Evolutionary conservation across 1,140 invertebrate genomes (phyloP), one percentile per base, ranked within the genome.

Genomic region (Gonioctena quinquepunctata): DNA sequence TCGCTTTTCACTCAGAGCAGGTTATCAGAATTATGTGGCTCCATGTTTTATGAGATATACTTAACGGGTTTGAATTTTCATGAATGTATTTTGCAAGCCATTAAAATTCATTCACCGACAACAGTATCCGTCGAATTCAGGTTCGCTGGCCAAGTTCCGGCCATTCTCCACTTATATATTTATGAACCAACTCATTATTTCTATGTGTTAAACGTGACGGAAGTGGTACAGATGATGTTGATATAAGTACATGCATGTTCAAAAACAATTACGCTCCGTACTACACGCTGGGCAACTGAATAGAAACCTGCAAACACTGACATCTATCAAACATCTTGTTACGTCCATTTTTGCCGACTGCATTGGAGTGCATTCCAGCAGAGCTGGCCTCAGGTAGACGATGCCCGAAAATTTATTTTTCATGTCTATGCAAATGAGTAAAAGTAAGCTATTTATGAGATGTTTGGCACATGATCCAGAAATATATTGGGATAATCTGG

Each of bases 231-330:
- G 72, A 76, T 73, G 74, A 76, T 74, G 72, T 73, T 74, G 72
- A 74, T 74, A 73, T 71, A 73, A 61, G 59, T 64, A 68, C 68
- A 73, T 76, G 75, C 72, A 76, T 74, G 75, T 76, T 72, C 74
- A 76, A 76, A 76, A 76, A 76, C 75, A 76, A 76, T 76, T 76
- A 76, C 69, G 65, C 52, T 71, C 64, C 65, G 70, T 69, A 72
- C 57, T 49, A 59, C 70, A 75, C 65, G 73, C 70, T 69, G 73
- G 23, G 73, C 66, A 67, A 21, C 56, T 67, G 27, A 50, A 59
- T 67, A 67, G 66, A 67, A 67, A 67, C 66, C 50, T 19, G 56
- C 54, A 57, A 59, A 67, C 16, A 26, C 64, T 48, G 54, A 7
- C 56, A 67, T 67, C 21, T 26, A 67, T 59, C 66, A 67, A 26